Evolutionary conservation across 2,888 invertebrate genomes (phyloP), one percentile per base, ranked within the genome.

Genomic region (Drosophila ezoana): DNA sequence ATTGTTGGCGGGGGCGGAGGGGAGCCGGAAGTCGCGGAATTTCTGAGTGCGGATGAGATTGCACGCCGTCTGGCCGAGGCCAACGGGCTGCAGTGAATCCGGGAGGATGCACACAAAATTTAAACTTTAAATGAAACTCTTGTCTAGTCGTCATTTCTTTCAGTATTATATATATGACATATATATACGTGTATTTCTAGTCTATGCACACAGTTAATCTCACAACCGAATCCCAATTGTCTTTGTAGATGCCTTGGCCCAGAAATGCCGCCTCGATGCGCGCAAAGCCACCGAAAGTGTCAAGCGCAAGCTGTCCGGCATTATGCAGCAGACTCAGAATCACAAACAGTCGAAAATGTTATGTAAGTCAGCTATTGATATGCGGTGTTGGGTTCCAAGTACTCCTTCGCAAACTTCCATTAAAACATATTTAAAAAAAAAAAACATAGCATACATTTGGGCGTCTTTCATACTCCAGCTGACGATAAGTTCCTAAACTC

Each of bases 21-120:
- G 4, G 97, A 96, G 90, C 96, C 96, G 88, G 97, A 97, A 75
- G 96, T 94, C 53, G 94, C 94, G 45, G 95, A 95, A 90, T 95
- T 95, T 84, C 93, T 95, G 11, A 90, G 92, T 2, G 92, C 92
- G n/a, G 90, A 92, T 62, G 92, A 92, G 72, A 91, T 92, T 40
- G 92, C 92, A n/a, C 77, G 90, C 51, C 89, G 92, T 33, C 79
- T 92, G 54, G 85, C 90, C 11, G 88, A 90, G 70, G 89, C 91
- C 41, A 92, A 92, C 68, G 88, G 91, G 33, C 71, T 91, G 48
- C 80, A 89, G 61, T 91, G 69, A 89, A 75, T 45, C 43, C 23
- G 33, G 14, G 1, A 11, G 4, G 20, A 4, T 20, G 20, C 20
- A 20, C n/a, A 14, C 32, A 40, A 14, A 72, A 35, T 47, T 58